Conservation (phyloP, 2,113 vertebrate species). For the Heteronetta atricapilla region DNA sequence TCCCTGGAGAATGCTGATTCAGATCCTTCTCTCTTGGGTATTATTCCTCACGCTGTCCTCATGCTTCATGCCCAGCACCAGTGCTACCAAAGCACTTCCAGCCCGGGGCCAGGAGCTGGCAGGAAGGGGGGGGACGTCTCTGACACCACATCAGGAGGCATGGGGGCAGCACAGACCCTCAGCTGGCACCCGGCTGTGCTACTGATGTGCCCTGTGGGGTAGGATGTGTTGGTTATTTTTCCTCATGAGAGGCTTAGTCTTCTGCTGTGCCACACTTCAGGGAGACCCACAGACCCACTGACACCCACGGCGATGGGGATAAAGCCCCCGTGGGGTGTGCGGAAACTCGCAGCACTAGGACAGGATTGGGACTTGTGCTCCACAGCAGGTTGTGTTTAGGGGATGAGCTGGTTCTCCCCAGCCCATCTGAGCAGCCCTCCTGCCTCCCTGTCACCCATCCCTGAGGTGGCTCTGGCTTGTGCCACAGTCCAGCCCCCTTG, state of each 20-base stretch:
- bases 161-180: accelerated
- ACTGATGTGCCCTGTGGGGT: background rate
- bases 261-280: background rate
- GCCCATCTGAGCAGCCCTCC: background rate
- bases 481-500: accelerated
- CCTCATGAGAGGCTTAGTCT: background rate
- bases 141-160: background rate
- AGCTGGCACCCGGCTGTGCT: background rate
- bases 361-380: background rate
- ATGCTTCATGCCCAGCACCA: background rate
- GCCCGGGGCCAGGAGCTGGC: background rate
- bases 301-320: background rate
- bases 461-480: background rate
- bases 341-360: background rate
- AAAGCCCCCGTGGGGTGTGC: background rate
- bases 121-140: background rate
- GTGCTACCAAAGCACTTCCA: accelerated
- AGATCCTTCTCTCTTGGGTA: accelerated
- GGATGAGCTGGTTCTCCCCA: background rate
- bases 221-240: background rate
- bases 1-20: background rate
- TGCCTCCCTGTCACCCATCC: background rate
- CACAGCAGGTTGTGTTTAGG: background rate
- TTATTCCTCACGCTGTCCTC: background rate
- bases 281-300: background rate